Base-by-base conservation (phyloP, 2,797 vertebrate genomes). In the Gymnothorax javanicus region DNA sequence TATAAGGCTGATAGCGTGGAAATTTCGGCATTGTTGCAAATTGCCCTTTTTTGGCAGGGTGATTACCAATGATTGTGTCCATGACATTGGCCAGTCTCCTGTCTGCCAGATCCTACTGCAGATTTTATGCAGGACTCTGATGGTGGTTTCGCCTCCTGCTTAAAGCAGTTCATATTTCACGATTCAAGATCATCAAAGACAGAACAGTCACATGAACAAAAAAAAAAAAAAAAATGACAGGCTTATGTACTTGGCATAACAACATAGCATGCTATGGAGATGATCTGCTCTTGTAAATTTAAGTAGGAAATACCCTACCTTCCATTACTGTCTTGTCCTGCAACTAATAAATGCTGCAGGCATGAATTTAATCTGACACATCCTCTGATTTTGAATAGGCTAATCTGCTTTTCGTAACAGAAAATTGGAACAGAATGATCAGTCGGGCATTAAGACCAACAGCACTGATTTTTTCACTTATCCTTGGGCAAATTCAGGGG, bases 381-480 rank as follows among this genome's bases (percentile, higher is more conserved):
- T 56, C 50, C 77, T 54, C 77, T 56, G 77, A 81, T 20, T 86
- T 82, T 23, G 13, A 52, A 25, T 64, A 54, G 54, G 50, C 60
- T 86, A 69, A 86, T 86, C 77, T 81, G 56, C 60, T 82, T 86
- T 86, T 33, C 5, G 27, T 81, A 86, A 81, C 27, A 17, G 54
- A 59, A 11, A 33, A 59, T 11, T 62, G 20, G 73, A 79, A 17
- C 71, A 81, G 71, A 86, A 81, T 54, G 85, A 43, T n/a, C 50
- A 82, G 6, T n/a, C 43, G 0, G 60, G 79, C 15, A 52, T 82
- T 62, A 43, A 56, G 79, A 82, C 15, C 57, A 52, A 67, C 73
- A 25, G 25, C 52, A 58, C 43, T 86, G 79, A 86, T 82, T 54
- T 54, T 89, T 90, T 91, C 90, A 92, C 92, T 93, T 82, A 93